These are phyloP conservation scores for Galagoides demidoff DNA, from an alignment of 2,797 vertebrate species.

Conservation along the genomic window DNA sequence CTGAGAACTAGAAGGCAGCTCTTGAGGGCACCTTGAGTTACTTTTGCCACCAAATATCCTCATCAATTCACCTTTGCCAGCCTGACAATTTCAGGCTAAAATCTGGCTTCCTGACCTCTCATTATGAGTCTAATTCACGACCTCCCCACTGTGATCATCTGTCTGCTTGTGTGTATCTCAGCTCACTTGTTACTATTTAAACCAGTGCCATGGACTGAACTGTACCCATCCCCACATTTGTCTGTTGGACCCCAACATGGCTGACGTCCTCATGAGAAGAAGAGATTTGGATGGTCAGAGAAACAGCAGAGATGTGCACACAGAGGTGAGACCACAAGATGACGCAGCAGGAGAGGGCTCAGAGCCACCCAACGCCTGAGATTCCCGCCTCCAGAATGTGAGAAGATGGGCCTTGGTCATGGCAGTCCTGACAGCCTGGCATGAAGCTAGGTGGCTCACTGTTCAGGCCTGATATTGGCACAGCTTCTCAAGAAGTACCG, in stretches of 20 bases:
- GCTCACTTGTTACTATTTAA: neutral
- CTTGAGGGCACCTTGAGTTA: neutral
- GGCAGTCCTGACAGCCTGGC: neutral
- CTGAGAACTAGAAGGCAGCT: neutral
- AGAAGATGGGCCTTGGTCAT: neutral
- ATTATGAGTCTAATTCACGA: neutral
- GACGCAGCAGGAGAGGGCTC: neutral
- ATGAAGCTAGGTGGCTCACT: neutral
- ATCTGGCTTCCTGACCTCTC: neutral
- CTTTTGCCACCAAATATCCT: neutral
- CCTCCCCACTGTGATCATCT: neutral
- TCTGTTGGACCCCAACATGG: neutral
- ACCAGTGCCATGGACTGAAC: neutral
- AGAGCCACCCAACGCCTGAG: neutral
- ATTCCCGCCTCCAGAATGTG: no score
- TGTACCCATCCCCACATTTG: neutral
- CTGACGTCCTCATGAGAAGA: neutral
- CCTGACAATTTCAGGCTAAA: neutral
- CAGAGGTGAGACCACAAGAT: neutral
- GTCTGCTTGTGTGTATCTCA: neutral
- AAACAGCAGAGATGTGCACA: neutral
- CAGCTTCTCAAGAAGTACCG: neutral
- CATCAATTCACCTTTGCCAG: neutral
- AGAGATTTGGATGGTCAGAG: neutral
- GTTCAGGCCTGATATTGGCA: neutral